Conservation (phyloP, 2,797 vertebrate species). For the Calcarius lapponicus region DNA sequence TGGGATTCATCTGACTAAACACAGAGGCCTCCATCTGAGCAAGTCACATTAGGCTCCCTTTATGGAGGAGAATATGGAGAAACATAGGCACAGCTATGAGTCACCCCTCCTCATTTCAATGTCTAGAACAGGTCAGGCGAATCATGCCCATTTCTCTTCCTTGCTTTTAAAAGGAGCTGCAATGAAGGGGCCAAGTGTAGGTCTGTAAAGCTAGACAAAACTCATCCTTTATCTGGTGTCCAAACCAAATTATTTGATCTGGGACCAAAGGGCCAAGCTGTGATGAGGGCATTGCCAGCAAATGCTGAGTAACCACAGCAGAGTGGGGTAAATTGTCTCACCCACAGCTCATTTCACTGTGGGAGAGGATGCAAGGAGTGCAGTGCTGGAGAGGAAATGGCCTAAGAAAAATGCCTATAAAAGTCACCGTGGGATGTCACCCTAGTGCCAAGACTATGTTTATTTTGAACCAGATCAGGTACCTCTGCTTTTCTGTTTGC, state of each 20-base stretch:
- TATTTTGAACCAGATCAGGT: slow-evolving; percentile 17
- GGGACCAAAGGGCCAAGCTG: neutral
- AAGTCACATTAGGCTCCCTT: neutral
- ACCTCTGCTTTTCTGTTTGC: neutral
- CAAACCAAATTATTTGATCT: neutral
- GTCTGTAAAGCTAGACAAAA: neutral
- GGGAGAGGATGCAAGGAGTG: neutral
- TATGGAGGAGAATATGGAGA: neutral
- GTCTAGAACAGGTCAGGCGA: neutral
- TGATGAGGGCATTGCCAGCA: neutral
- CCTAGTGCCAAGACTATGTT: slow-evolving; percentile 2
- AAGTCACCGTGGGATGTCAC: neutral
- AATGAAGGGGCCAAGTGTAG: neutral
- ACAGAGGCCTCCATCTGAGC: slow-evolving; percentile 21
- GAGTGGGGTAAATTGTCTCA: neutral
- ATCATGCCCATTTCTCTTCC: slow-evolving; percentile 30
- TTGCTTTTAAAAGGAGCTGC: neutral
- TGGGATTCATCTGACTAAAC: slow-evolving; percentile 58
- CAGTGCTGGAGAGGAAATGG: neutral
- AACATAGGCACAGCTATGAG: neutral
- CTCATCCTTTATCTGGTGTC: neutral
- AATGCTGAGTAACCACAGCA: neutral
- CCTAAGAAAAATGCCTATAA: neutral
- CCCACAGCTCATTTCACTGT: neutral
- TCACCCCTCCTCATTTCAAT: neutral